Evolutionary conservation across 2,888 invertebrate genomes (phyloP), one percentile per base, ranked within the genome.

Genomic region (Pelosia muscerda): DNA sequence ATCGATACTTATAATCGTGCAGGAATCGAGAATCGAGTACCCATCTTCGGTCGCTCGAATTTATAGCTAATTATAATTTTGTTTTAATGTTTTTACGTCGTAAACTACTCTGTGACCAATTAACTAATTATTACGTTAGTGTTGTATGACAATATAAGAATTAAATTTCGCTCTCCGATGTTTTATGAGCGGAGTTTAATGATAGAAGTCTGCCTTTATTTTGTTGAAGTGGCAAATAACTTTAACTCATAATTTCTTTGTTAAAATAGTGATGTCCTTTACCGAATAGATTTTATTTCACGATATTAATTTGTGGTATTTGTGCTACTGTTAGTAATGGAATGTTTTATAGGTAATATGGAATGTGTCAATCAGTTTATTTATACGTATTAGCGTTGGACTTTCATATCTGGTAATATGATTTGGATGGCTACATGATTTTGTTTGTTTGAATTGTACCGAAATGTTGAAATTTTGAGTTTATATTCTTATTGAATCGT

Each of bases 21-120:
- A 73, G 74, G 79, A 79, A 83, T 80, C 84, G 82, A 83, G 79
- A 79, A 83, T 80, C 84, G 82, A 83, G 88, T 84, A 88, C 84
- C 87, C 89, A 87, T 85, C 85, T 86, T 86, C 86, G 84, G 88
- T 89, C 90, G 86, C 81, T 83, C 86, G 86, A 90, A 92, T 92
- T 94, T 92, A 93, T 88, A 82, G 88, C 87, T 92, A 90, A 93
- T 93, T 92, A 91, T 90, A 88, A 91, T 92, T 92, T 90, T 90
- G 88, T 91, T 91, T 90, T 85, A 90, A 83, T 81, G 84, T 87
- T 86, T 88, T 86, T 74, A 81, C 85, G 83, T 89, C 91, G 86
- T 92, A 92, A 92, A 92, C 82, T 83, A 81, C 81, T 81, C 90
- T 93, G 93, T 93, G 92, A 91, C 93, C 86, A 93, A 94, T 94